Evolutionary conservation across 2,888 invertebrate genomes (phyloP).

Genomic region (Agrypnus murinus): DNA sequence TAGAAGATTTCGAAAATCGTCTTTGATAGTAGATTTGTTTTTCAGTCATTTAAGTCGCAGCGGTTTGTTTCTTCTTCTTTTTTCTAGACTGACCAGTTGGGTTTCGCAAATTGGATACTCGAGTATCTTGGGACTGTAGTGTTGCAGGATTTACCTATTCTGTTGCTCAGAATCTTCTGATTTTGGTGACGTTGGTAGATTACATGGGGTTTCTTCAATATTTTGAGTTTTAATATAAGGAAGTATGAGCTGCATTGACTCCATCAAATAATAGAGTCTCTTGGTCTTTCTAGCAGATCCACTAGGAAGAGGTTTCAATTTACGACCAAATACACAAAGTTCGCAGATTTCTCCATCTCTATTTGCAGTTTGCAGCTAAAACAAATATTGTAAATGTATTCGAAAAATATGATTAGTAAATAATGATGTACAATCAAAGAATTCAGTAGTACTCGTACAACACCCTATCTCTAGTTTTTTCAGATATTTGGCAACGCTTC

Average conservation of each 20-base stretch:
- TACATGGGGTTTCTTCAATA: too few relatives aligned
- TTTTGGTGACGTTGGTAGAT: too few relatives aligned
- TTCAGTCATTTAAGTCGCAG: background rate
- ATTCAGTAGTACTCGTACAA: too few relatives aligned
- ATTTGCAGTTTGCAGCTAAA: constrained; percentile 49
- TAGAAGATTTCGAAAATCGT: background rate
- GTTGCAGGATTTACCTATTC: background rate
- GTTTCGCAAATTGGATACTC: too few relatives aligned
- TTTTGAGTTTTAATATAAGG: background rate
- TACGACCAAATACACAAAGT: background rate
- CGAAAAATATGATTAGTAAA: too few relatives aligned
- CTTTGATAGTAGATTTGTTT: background rate
- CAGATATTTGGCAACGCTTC: constrained; percentile 58
- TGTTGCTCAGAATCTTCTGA: background rate
- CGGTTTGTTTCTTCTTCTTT: background rate
- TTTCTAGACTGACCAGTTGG: too few relatives aligned
- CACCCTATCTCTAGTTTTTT: too few relatives aligned
- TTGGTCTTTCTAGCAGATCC: background rate
- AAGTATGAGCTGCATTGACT: background rate
- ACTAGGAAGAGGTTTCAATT: background rate
- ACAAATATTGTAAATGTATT: too few relatives aligned
- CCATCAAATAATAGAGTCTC: background rate
- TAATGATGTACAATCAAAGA: too few relatives aligned
- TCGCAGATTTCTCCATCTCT: constrained; percentile 51
- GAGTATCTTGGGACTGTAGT: too few relatives aligned